Evolutionary conservation across 1,140 invertebrate species (phyloP).

Genomic region (Diprion similis): DNA sequence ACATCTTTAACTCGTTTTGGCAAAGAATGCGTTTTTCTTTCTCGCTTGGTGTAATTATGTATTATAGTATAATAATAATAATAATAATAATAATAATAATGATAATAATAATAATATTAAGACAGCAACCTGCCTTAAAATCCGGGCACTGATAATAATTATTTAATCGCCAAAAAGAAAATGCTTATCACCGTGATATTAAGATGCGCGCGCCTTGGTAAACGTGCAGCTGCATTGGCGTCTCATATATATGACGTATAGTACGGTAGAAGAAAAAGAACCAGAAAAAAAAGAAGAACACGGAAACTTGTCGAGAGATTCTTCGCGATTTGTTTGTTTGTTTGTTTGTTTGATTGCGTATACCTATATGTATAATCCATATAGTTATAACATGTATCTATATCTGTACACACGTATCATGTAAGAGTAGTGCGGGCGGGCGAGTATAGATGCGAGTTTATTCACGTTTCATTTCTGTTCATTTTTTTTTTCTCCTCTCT

Average conservation of each 20-base stretch:
- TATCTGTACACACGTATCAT: too few species aligned
- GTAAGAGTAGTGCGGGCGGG: not conserved
- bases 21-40: conserved; percentile 28
- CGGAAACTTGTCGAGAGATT: conserved; percentile 8
- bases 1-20: conserved; percentile 56
- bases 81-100: too few species aligned
- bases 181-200: conserved; percentile 25
- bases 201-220: conserved; percentile 21
- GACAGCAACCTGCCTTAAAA: too few species aligned
- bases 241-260: not conserved
- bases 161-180: conserved; percentile 5
- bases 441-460: not conserved
- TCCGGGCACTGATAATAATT: too few species aligned
- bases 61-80: too few species aligned
- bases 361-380: not conserved
- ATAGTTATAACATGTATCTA: too few species aligned
- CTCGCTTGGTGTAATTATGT: too few species aligned
- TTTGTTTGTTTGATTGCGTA: not conserved
- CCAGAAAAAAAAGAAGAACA: conserved; percentile 13
- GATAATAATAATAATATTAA: too few species aligned
- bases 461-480: not conserved
- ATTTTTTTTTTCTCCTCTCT: not conserved
- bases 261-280: conserved; percentile 10
- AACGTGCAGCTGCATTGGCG: conserved; percentile 15
- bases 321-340: not conserved